These are phyloP conservation scores for Drosophila equinoxialis DNA, from an alignment of 1,140 invertebrate genomes.

Conservation along the genomic window DNA sequence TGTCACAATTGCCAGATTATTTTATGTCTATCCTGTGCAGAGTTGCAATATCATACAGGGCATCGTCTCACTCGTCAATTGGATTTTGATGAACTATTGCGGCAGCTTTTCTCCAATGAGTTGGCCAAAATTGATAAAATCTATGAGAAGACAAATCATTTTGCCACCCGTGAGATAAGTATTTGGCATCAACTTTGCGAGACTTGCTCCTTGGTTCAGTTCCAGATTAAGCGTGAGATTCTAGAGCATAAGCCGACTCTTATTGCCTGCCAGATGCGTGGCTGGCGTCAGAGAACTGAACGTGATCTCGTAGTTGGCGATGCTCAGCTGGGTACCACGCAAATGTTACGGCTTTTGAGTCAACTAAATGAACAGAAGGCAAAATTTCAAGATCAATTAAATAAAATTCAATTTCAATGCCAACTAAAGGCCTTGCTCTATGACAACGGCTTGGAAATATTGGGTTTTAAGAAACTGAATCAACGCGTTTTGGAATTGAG, in stretches of 20 bases:
- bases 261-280: constrained; percentile 85
- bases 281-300: constrained; percentile 84
- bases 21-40: constrained; percentile 88
- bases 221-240: constrained; percentile 83
- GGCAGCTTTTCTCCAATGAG: constrained; percentile 86
- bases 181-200: constrained; percentile 87
- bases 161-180: constrained; percentile 87
- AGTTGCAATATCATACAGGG: constrained; percentile 86
- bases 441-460: constrained; percentile 42
- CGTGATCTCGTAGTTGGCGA: constrained; percentile 85
- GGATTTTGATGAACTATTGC: constrained; percentile 88
- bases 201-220: constrained; percentile 83
- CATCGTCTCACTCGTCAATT: constrained; percentile 88
- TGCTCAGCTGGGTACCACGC: constrained; percentile 86
- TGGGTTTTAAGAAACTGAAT: constrained; percentile 37
- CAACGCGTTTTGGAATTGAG: constrained; percentile 16
- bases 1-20: constrained; percentile 87
- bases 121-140: constrained; percentile 84
- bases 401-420: constrained; percentile 26
- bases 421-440: constrained; percentile 23
- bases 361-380: constrained; percentile 84
- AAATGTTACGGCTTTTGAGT: constrained; percentile 87
- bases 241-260: constrained; percentile 84
- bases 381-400: constrained; percentile 10
- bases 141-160: constrained; percentile 86